phyloP scores from a whole-genome alignment of 2,888 invertebrate species.

The Ophion slaviceki region DNA sequence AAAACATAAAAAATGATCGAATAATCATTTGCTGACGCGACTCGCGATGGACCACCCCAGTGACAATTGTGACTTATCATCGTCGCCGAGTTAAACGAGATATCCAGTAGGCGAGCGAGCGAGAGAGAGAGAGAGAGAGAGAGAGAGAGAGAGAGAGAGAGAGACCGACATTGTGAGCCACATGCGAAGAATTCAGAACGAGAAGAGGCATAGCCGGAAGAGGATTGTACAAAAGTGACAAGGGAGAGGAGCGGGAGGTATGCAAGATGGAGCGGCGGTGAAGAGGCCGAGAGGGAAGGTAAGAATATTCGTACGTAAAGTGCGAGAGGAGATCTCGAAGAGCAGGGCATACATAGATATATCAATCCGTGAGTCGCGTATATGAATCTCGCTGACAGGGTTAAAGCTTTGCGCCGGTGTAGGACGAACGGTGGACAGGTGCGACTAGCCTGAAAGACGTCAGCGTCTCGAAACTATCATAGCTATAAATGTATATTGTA shows the following conservation, averaged over 20 bases:
- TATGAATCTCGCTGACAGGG: slow-evolving; percentile 78
- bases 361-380: slow-evolving; percentile 75
- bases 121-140: slow-evolving; percentile 1
- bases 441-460: slow-evolving; percentile 75
- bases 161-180: not conserved
- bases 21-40: not conserved
- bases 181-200: not conserved
- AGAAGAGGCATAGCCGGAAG: slow-evolving; percentile 33
- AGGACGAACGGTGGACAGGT: slow-evolving; percentile 76
- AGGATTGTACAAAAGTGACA: slow-evolving; percentile 29
- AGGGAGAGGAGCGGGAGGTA: not conserved
- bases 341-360: slow-evolving; percentile 69
- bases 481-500: slow-evolving; percentile 44
- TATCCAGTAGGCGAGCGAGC: slow-evolving; percentile 20
- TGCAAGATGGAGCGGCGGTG: not conserved
- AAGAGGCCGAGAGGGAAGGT: not conserved
- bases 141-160: not conserved
- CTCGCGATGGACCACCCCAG: slow-evolving; percentile 24
- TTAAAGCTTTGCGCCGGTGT: slow-evolving; percentile 73
- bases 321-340: slow-evolving; percentile 45
- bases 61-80: slow-evolving; percentile 47
- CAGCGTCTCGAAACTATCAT: slow-evolving; percentile 57
- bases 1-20: too few species aligned
- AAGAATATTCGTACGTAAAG: slow-evolving; percentile 60
- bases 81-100: slow-evolving; percentile 30